Base-by-base conservation (phyloP, 2,113 vertebrate species). In the Hiodon tergisus region DNA sequence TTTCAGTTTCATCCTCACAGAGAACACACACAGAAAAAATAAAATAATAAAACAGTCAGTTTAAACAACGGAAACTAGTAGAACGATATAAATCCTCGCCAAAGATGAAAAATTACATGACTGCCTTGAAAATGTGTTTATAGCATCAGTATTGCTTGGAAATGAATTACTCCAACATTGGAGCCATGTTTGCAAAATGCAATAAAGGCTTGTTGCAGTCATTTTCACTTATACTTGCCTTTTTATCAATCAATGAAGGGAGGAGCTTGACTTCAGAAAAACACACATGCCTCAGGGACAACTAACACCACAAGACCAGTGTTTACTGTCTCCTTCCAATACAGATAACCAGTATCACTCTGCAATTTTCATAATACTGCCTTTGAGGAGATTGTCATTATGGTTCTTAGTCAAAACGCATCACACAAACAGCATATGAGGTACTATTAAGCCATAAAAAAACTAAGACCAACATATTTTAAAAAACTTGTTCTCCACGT, bases 21-120 rank as follows among this genome's bases (percentile, higher is more conserved):
- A 81, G 81, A 85, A 86, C 84, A 76, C 81, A 80, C 86, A 87
- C 83, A 77, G 86, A 88, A 90, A 89, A 90, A 90, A 92, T 91
- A 88, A 87, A 76, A 78, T 84, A 78, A 87, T 88, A 86, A 88
- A 89, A 90, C 83, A 89, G 82, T 80, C 85, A 81, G 79, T 77
- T 85, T 80, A 82, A 85, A 86, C 85, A 86, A 88, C 84, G 86
- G 75, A 76, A 85, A 88, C 81, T 84, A 73, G 82, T 86, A 90
- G 88, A 88, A 84, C 83, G 83, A 89, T 89, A 89, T 86, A 90
- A 88, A 90, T 89, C 83, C 85, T 80, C 16, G 62, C 81, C 84
- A 81, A 84, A 82, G 89, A 92, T 90, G 90, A 93, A 86, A 89
- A 93, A 92, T 90, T 87, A 91, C 90, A 87, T 72, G 81, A 88